Evolutionary conservation across 1,140 invertebrate species (phyloP).

Genomic region (Cheumatopsyche charites): DNA sequence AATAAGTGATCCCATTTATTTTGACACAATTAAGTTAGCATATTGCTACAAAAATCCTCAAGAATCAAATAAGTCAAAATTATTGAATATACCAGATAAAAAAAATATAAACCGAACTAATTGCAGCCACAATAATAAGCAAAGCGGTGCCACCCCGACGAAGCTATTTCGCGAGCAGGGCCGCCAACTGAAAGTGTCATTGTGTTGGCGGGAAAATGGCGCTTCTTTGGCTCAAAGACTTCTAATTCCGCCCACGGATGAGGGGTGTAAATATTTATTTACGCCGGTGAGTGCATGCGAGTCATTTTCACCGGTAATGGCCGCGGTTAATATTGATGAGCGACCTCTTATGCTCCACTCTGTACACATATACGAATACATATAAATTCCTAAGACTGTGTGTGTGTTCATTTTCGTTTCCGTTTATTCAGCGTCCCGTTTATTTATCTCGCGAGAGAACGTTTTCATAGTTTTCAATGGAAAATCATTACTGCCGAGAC

Average conservation of each 20-base stretch:
- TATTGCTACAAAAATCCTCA: too few relatives aligned
- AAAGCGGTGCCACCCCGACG: too few relatives aligned
- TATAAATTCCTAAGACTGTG: too few relatives aligned
- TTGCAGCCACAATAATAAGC: too few relatives aligned
- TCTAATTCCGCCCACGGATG: neutral
- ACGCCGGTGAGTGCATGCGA: neutral
- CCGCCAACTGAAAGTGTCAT: neutral
- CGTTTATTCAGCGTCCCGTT: conserved; percentile 8
- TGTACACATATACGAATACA: too few relatives aligned
- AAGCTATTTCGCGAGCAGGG: neutral
- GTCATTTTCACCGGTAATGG: conserved; percentile 32
- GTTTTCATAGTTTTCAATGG: conserved; percentile 24
- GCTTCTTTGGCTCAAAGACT: neutral
- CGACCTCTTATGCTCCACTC: too few relatives aligned
- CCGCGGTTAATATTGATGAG: conserved; percentile 37
- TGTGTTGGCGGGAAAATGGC: too few relatives aligned
- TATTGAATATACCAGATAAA: too few relatives aligned
- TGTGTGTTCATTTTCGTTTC: neutral
- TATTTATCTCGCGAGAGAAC: conserved; percentile 20
- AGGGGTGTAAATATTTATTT: conserved; percentile 20
- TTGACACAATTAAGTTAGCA: too few relatives aligned
- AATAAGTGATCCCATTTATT: too few relatives aligned
- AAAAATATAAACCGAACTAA: too few relatives aligned
- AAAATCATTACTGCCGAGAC: conserved; percentile 19
- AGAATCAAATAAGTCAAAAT: too few relatives aligned